Conservation (phyloP, 2,888 invertebrate genomes). For the Craniophora ligustri region DNA sequence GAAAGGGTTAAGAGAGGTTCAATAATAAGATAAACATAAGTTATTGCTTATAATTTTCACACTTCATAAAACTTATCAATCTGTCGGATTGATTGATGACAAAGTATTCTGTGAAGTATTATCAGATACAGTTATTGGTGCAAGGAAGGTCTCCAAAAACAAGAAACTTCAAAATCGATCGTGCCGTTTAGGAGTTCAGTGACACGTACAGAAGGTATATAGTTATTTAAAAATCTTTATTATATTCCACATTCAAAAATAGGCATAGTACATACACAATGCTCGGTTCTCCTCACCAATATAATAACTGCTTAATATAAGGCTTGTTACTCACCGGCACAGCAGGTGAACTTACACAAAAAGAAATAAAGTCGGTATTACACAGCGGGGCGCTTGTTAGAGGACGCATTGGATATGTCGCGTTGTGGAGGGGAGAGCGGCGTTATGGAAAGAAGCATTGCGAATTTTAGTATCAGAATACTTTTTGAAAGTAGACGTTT, state of each 20-base stretch:
- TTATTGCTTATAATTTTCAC: conserved; percentile 18
- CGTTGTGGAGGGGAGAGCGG: conserved; percentile 16
- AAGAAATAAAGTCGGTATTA: conserved; percentile 51
- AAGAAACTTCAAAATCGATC: too few species aligned
- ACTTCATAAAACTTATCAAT: conserved; percentile 20
- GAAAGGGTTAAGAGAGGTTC: conserved; percentile 2
- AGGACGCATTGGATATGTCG: conserved; percentile 37
- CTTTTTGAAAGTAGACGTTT: background rate
- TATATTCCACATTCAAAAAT: background rate
- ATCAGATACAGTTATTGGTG: too few species aligned
- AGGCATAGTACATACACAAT: conserved; percentile 6
- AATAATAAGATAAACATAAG: conserved; percentile 11
- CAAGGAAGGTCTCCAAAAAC: too few species aligned
- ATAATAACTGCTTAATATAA: conserved; percentile 58
- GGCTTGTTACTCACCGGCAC: conserved; percentile 66
- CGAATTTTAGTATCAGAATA: background rate
- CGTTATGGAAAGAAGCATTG: conserved; percentile 20
- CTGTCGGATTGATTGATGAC: conserved; percentile 12
- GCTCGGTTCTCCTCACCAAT: conserved; percentile 29
- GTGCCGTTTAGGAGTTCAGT: too few species aligned
- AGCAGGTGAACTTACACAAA: conserved; percentile 67
- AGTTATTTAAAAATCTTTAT: background rate
- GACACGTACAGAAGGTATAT: background rate
- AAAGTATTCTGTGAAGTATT: conserved; percentile 2
- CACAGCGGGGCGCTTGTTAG: conserved; percentile 58